These are phyloP conservation scores for Ditylenchus weischeri DNA, from an alignment of 2,888 invertebrate species.

Conservation along the genomic window DNA sequence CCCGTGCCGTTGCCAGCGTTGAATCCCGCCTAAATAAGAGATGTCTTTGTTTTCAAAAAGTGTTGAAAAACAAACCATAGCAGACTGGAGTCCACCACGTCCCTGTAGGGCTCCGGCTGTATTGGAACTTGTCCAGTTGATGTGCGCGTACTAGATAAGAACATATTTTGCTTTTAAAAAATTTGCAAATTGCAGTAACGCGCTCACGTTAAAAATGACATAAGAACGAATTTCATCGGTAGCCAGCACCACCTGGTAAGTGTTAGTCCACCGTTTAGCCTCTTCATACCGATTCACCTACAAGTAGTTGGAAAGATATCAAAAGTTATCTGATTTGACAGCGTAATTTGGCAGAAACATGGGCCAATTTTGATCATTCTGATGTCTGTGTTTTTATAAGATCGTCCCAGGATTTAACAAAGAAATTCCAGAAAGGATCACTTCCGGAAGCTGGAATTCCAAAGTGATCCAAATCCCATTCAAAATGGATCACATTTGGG, in stretches of 20 bases:
- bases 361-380: too few relatives aligned
- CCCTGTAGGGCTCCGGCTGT: constrained; percentile 69
- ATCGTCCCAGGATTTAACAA: too few relatives aligned
- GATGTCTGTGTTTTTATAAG: too few relatives aligned
- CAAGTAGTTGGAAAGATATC: background rate
- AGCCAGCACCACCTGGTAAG: constrained; percentile 86
- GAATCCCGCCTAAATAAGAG: constrained; percentile 74
- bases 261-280: constrained; percentile 63
- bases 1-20: constrained; percentile 87
- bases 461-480: too few relatives aligned
- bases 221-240: constrained; percentile 91
- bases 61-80: constrained; percentile 26
- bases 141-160: constrained; percentile 68
- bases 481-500: too few relatives aligned
- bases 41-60: background rate
- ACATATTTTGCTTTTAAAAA: too few relatives aligned
- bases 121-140: constrained; percentile 85
- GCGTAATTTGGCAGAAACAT: too few relatives aligned
- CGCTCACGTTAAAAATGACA: constrained; percentile 75
- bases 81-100: constrained; percentile 45
- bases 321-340: too few relatives aligned
- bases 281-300: constrained; percentile 42
- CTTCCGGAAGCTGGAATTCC: too few relatives aligned
- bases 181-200: too few relatives aligned
- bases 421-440: too few relatives aligned